A percentile compares a stretch with the other conserved stretches of the same genome.
These are phyloP conservation scores for Drosophila quinaria DNA, from an alignment of 2,888 invertebrate species.

Conservation along the genomic window DNA sequence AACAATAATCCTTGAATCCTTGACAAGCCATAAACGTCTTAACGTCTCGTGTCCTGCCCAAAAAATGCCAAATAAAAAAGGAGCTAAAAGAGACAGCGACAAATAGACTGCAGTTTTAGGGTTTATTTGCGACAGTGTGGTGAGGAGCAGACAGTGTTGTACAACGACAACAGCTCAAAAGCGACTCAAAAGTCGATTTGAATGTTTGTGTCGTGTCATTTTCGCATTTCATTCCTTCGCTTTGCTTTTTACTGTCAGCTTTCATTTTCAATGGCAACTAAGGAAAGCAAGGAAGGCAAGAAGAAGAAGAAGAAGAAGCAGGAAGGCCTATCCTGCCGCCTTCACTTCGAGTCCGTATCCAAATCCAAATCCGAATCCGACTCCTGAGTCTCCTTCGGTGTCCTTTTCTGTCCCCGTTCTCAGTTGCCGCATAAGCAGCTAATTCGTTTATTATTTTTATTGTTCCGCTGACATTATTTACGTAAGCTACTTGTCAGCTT, in stretches of 20 bases:
- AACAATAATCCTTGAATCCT: slow-evolving; percentile 82
- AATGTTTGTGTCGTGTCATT: slow-evolving; percentile 62
- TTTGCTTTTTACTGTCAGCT: slow-evolving; percentile 28
- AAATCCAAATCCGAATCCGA: not conserved
- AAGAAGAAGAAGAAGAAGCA: not conserved
- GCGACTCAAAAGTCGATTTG: slow-evolving; percentile 73
- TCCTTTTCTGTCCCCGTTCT: not conserved
- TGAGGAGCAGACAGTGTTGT: not conserved
- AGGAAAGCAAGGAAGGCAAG: not conserved
- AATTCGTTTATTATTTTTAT: slow-evolving; percentile 83
- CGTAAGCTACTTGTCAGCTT: slow-evolving; percentile 81
- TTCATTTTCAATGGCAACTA: slow-evolving; percentile 46
- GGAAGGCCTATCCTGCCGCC: slow-evolving; percentile 10
- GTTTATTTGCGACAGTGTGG: slow-evolving; percentile 19
- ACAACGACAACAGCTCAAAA: slow-evolving; percentile 47
- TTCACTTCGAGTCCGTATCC: not conserved
- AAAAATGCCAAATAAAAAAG: slow-evolving; percentile 2
- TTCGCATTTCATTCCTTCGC: slow-evolving; percentile 36
- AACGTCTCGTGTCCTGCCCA: slow-evolving; percentile 47
- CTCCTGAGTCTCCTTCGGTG: slow-evolving; percentile 5
- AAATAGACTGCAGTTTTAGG: slow-evolving; percentile 62
- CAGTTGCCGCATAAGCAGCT: slow-evolving; percentile 67
- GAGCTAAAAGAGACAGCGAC: slow-evolving; percentile 48
- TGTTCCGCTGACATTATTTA: slow-evolving; percentile 82
- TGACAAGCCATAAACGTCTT: slow-evolving; percentile 82